Percentiles rank a stretch among this genome's conserved stretches.
Evolutionary conservation across 2,113 vertebrate species (phyloP).

Genomic region (Ailurus styani): DNA sequence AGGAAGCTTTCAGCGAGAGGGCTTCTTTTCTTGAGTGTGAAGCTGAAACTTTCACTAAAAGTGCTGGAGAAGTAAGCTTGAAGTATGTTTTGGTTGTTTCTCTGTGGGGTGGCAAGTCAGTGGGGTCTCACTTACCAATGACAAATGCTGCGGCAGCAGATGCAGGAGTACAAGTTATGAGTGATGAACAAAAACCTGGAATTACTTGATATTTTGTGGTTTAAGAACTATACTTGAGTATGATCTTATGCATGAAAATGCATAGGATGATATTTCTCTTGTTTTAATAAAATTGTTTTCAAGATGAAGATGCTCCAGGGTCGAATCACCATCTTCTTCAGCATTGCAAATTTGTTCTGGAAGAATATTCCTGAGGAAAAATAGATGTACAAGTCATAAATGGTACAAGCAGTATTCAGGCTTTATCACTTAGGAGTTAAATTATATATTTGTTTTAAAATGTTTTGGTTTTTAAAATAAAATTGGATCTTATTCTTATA

Average conservation of each 20-base stretch:
- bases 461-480: background rate
- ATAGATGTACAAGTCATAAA: slow-evolving; percentile 20
- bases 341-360: slow-evolving; percentile 89
- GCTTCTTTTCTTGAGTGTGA: background rate
- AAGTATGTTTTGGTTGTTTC: background rate
- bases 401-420: background rate
- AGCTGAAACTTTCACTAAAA: background rate
- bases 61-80: background rate
- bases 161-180: slow-evolving; percentile 14
- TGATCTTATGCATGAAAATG: slow-evolving; percentile 92
- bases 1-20: background rate
- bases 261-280: slow-evolving; percentile 85
- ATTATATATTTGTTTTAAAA: background rate
- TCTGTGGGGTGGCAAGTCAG: background rate
- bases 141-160: slow-evolving; percentile 11
- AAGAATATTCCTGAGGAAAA: slow-evolving; percentile 84
- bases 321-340: slow-evolving; percentile 82
- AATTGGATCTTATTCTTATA: background rate
- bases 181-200: background rate
- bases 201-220: slow-evolving; percentile 89
- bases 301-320: slow-evolving; percentile 89
- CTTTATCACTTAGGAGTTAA: slow-evolving; percentile 25
- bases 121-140: background rate
- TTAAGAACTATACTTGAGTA: slow-evolving; percentile 91
- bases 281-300: slow-evolving; percentile 94